Evolutionary conservation across 1,140 invertebrate species (phyloP).

Genomic region (Conus ventricosus): DNA sequence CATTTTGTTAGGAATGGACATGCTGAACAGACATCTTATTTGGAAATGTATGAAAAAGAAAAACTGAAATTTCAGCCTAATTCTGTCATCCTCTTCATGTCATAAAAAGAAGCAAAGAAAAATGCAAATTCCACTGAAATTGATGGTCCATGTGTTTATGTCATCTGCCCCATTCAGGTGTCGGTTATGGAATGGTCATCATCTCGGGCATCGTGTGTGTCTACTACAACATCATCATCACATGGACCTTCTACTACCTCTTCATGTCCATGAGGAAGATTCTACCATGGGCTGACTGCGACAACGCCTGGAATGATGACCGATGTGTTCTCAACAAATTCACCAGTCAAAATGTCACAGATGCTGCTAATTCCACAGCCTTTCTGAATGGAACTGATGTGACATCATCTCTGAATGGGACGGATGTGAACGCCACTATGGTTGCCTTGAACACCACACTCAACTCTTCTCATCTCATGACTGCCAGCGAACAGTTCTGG

Average conservation of each 20-base stretch:
- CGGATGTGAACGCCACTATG: background rate
- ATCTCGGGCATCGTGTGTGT: conserved; percentile 67
- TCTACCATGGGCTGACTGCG: conserved; percentile 77
- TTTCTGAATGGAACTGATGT: background rate
- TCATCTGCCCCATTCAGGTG: conserved; percentile 45
- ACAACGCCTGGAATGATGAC: conserved; percentile 76
- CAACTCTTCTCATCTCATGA: conserved; percentile 26
- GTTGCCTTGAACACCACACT: background rate
- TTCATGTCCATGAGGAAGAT: conserved; percentile 72
- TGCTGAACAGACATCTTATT: no score
- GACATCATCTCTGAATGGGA: background rate
- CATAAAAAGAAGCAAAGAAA: no score
- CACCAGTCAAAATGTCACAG: background rate
- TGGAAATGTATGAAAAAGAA: no score
- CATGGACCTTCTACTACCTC: conserved; percentile 77
- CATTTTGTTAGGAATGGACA: no score
- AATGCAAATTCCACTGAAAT: no score
- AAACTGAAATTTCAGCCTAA: no score
- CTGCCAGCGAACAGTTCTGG: conserved; percentile 69
- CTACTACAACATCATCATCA: conserved; percentile 79
- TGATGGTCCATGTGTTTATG: no score
- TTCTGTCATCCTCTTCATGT: no score
- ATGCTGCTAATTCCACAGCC: background rate
- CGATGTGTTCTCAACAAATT: conserved; percentile 58
- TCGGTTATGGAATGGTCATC: conserved; percentile 69